phyloP scores from a whole-genome alignment of 1,140 invertebrate genomes.

The Anastatus disparis region DNA sequence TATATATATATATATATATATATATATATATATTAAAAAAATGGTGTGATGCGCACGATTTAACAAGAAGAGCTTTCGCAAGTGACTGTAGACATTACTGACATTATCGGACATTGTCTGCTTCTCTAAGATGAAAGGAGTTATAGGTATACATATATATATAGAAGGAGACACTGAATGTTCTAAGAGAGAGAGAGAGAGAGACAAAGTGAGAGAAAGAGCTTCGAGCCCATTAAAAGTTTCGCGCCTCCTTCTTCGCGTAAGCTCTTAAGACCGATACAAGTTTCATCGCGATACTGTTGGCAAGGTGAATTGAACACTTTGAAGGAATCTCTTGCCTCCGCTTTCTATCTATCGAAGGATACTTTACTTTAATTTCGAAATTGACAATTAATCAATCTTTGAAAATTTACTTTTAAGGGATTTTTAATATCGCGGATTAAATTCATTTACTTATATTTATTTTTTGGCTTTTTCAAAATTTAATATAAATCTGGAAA shows the following conservation, averaged over 20 bases:
- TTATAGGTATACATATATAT: too few relatives aligned
- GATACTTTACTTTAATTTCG: neutral
- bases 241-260: neutral
- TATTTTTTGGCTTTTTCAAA: too few relatives aligned
- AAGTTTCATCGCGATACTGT: slow-evolving; percentile 18
- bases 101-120: slow-evolving; percentile 22
- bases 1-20: too few relatives aligned
- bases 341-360: neutral
- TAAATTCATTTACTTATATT: too few relatives aligned
- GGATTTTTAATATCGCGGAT: too few relatives aligned
- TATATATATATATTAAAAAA: neutral
- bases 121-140: too few relatives aligned
- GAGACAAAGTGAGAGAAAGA: neutral
- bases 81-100: neutral
- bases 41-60: neutral
- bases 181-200: neutral
- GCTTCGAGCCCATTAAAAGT: slow-evolving; percentile 32
- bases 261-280: slow-evolving; percentile 26
- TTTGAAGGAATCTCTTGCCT: neutral
- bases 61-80: neutral
- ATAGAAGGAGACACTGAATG: too few relatives aligned
- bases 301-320: neutral
- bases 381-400: slow-evolving; percentile 6
- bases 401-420: too few relatives aligned
- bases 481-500: too few relatives aligned